These are phyloP conservation scores for Agelas oroides DNA, from an alignment of 37 sponge, comb jelly and placozoan genomes.

Conservation along the genomic window DNA sequence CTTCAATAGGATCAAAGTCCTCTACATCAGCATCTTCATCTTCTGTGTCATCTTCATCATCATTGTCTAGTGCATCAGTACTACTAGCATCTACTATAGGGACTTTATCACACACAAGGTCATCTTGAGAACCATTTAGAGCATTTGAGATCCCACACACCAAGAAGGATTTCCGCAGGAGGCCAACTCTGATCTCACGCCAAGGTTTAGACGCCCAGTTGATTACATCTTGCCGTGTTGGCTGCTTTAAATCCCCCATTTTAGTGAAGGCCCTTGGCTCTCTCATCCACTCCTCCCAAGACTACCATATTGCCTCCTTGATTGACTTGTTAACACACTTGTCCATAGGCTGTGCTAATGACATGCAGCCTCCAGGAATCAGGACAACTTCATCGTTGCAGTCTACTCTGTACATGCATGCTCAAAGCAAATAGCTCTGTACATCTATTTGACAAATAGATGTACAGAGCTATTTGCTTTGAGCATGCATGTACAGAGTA, in stretches of 20 bases:
- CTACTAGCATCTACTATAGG: neutral
- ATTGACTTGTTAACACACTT: conserved; percentile 9
- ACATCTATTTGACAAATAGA: no score
- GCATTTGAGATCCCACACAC: conserved; percentile 29
- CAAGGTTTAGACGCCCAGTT: conserved; percentile 28
- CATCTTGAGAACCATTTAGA: conserved; percentile 4
- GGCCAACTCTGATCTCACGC: neutral
- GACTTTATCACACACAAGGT: neutral
- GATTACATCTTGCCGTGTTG: conserved; percentile 21
- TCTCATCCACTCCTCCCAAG: conserved; percentile 14
- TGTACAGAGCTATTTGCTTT: no score
- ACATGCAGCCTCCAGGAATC: no score
- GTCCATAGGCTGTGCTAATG: conserved; percentile 47
- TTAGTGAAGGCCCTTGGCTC: neutral
- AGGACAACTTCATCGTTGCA: no score
- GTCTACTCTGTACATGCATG: conserved; percentile 39
- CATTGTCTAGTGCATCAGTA: no score
- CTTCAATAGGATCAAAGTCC: no score
- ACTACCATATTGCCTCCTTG: neutral
- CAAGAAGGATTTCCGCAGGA: conserved; percentile 9
- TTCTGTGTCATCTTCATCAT: no score
- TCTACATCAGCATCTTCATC: no score
- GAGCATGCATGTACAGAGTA: conserved; percentile 37
- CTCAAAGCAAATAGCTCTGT: no score
- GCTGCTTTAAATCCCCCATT: conserved; percentile 18